Percentiles rank a stretch among this genome's conserved stretches.
Evolutionary conservation across 64 coral and sea anemone species (phyloP).

Genomic region (Stichodactyla mertensii): DNA sequence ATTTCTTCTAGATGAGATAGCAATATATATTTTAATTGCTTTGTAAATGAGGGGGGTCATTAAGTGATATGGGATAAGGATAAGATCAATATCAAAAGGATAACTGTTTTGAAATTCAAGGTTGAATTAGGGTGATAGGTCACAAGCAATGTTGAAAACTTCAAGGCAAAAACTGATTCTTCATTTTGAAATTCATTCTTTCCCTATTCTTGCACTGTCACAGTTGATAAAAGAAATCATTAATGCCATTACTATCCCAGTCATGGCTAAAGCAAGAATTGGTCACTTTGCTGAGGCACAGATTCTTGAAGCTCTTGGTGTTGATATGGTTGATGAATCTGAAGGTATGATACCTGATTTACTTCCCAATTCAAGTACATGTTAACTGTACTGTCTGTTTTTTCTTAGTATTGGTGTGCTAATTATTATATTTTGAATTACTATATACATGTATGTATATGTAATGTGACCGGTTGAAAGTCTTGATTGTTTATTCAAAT

Average conservation of each 20-base stretch:
- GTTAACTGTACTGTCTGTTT: neutral
- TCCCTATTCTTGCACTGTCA: neutral
- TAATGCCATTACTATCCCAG: slow-evolving; percentile 90
- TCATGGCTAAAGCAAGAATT: slow-evolving; percentile 97
- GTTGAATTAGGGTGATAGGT: no score
- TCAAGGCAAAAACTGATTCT: no score
- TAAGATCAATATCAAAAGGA: no score
- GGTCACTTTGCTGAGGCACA: slow-evolving; percentile 99
- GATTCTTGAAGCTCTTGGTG: slow-evolving; percentile 85
- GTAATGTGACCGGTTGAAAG: no score
- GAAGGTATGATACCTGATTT: slow-evolving; percentile 57
- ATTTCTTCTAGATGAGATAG: neutral
- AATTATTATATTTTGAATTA: neutral
- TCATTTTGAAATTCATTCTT: no score
- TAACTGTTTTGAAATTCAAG: no score
- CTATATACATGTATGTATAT: no score
- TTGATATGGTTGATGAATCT: slow-evolving; percentile 99
- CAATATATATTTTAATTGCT: no score
- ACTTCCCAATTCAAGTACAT: neutral
- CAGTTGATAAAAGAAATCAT: slow-evolving; percentile 97
- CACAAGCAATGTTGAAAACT: no score
- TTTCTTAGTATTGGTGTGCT: neutral
- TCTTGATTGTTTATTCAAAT: no score
- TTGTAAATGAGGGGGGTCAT: no score
- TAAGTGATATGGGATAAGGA: no score